Percentiles rank a stretch among this genome's conserved stretches.
phyloP scores from a whole-genome alignment of 2,113 vertebrate genomes.

The Clupea harengus region DNA sequence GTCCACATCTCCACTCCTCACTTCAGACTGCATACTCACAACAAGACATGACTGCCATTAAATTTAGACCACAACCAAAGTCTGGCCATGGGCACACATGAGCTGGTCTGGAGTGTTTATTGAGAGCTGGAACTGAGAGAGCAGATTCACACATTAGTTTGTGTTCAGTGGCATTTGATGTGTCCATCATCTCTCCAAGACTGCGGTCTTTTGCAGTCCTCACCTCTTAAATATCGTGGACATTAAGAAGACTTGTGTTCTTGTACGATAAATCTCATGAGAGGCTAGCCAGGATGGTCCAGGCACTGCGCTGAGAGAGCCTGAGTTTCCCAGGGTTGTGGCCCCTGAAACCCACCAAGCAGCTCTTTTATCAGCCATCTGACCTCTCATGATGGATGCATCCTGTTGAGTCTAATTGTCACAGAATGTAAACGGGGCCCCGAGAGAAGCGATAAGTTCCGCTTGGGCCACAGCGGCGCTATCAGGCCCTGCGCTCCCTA shows the following conservation, averaged over 20 bases:
- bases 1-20: background rate
- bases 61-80: too few relatives aligned
- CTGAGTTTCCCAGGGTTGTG: conserved; percentile 57
- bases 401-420: conserved; percentile 66
- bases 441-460: conserved; percentile 56
- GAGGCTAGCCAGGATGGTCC: conserved; percentile 21
- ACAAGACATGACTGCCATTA: background rate
- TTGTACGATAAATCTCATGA: conserved; percentile 53
- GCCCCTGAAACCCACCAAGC: conserved; percentile 30
- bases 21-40: background rate
- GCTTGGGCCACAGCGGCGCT: conserved; percentile 52
- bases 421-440: conserved; percentile 61
- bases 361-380: conserved; percentile 62
- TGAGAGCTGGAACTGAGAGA: conserved; percentile 22
- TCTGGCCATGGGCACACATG: too few relatives aligned
- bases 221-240: conserved; percentile 23
- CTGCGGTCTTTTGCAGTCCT: conserved; percentile 34
- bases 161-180: conserved; percentile 19
- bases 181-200: conserved; percentile 44
- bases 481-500: background rate
- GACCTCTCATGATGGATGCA: conserved; percentile 60
- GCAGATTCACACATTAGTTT: conserved; percentile 40
- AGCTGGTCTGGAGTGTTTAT: background rate
- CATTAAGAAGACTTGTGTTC: conserved; percentile 32
- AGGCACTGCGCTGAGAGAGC: background rate